Evolutionary conservation across 64 coral and sea anemone species (phyloP).

Genomic region (Montipora foliosa): DNA sequence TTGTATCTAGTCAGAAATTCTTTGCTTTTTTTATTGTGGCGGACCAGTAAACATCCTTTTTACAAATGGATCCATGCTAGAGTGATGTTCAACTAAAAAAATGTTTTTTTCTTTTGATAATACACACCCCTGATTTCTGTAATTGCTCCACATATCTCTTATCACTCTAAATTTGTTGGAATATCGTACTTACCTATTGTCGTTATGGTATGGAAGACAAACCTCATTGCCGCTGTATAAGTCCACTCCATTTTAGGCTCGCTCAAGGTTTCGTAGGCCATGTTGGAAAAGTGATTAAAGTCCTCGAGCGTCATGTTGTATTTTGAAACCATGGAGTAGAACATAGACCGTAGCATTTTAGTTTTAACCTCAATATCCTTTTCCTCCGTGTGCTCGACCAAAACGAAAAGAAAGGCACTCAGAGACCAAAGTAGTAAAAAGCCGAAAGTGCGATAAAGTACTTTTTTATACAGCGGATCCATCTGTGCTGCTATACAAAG

Average conservation of each 20-base stretch:
- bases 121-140: too few relatives aligned
- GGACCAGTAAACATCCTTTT: too few relatives aligned
- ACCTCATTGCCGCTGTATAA: slow-evolving; percentile 4
- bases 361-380: slow-evolving; percentile 9
- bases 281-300: slow-evolving; percentile 52
- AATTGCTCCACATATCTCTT: too few relatives aligned
- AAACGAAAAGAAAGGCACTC: slow-evolving; percentile 44
- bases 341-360: slow-evolving; percentile 35
- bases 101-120: too few relatives aligned
- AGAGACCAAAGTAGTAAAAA: slow-evolving; percentile 23
- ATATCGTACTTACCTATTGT: slow-evolving; percentile 54
- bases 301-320: slow-evolving; percentile 68
- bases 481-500: background rate
- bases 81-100: too few relatives aligned
- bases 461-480: slow-evolving; percentile 32
- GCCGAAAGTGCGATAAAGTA: background rate
- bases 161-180: too few relatives aligned
- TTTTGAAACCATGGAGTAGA: slow-evolving; percentile 59
- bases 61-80: too few relatives aligned
- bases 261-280: slow-evolving; percentile 30
- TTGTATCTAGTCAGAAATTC: too few relatives aligned
- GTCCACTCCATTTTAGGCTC: slow-evolving; percentile 49
- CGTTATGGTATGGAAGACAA: slow-evolving; percentile 60
- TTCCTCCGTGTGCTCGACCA: slow-evolving; percentile 28
- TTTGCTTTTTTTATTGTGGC: too few relatives aligned